Base-by-base conservation (phyloP, 2,888 invertebrate genomes). In the Leptopilina myrica region DNA sequence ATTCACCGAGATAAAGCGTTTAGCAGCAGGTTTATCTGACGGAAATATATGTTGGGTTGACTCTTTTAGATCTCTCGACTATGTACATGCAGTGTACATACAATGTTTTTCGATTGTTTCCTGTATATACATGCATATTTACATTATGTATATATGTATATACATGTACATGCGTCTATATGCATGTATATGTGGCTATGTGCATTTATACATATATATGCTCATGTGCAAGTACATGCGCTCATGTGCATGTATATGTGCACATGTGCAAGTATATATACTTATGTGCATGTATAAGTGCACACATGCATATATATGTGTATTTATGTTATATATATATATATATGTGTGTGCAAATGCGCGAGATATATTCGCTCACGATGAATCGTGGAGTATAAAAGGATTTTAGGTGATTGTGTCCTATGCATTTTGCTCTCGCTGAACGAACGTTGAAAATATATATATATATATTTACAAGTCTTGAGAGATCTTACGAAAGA, bases 401-500 rank as follows among this genome's bases (percentile, higher is more conserved):
- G 80, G 81, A 80, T 81, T 82, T 78, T 82, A 84, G 84, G 81
- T 82, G 80, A 83, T 81, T 84, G 82, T 49, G 49, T 82, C 81
- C 81, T 79, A 79, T 76, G 80, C 69, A 79, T 43, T 43, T 67
- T 77, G 76, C 78, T 80, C 53, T 78, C 75, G 49, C 0, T 49
- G 49, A 49, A 49, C 33, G 33, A 33, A 33, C 33, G 33, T 33
- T 33, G 33, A 33, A 33, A 33, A 33, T 33, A 33, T 33, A 33
- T 33, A 33, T 5, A 33, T 33, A 33, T 33, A 33, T 33, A 33
- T 33, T 33, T 49, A 49, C 80, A 79, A 76, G 76, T 64, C 80
- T 76, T 11, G 82, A 33, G 78, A 80, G 80, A 81, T 84, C 84
- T 84, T 84, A 78, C 83, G 82, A 85, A 85, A 84, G 84, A 85